Evolutionary conservation across 1,140 invertebrate species (phyloP).

Genomic region (Zaprionus lachaisei): DNA sequence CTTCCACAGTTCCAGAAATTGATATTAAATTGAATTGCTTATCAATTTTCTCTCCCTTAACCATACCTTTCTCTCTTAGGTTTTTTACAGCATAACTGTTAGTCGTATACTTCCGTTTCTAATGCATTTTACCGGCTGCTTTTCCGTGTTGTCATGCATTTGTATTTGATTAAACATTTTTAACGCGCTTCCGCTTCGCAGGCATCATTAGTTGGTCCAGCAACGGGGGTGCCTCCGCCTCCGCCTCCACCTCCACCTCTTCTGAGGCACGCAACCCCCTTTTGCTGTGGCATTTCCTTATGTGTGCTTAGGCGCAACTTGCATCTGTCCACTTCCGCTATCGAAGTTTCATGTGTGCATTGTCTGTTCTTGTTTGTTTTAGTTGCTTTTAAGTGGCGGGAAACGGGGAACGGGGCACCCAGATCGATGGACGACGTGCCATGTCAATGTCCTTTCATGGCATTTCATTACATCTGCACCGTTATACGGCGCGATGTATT

Average conservation of each 20-base stretch:
- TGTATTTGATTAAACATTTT: conserved; percentile 82
- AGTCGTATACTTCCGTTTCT: conserved; percentile 5
- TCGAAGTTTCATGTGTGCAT: conserved; percentile 41
- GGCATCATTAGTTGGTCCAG: conserved; percentile 75
- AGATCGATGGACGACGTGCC: conserved; percentile 63
- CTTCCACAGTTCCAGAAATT: neutral
- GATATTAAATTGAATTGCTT: neutral
- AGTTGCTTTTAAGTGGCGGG: conserved; percentile 49
- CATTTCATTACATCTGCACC: conserved; percentile 72
- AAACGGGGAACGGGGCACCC: neutral
- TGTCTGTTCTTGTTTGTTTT: conserved; percentile 57
- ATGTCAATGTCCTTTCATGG: conserved; percentile 79
- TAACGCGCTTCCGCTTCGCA: conserved; percentile 73
- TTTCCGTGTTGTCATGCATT: conserved; percentile 78
- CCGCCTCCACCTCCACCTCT: conserved; percentile 33
- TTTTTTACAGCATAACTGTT: neutral
- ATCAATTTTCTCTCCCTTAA: neutral
- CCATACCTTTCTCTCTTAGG: neutral
- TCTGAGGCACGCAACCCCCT: conserved; percentile 37
- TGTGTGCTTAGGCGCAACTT: conserved; percentile 67
- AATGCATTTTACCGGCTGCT: conserved; percentile 15
- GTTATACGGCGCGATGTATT: conserved; percentile 31
- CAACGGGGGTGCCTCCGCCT: conserved; percentile 28
- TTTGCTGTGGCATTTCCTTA: conserved; percentile 48
- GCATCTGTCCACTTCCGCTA: conserved; percentile 72